These are phyloP conservation scores for Sitta europaea DNA, from an alignment of 2,113 vertebrate species.

Conservation along the genomic window DNA sequence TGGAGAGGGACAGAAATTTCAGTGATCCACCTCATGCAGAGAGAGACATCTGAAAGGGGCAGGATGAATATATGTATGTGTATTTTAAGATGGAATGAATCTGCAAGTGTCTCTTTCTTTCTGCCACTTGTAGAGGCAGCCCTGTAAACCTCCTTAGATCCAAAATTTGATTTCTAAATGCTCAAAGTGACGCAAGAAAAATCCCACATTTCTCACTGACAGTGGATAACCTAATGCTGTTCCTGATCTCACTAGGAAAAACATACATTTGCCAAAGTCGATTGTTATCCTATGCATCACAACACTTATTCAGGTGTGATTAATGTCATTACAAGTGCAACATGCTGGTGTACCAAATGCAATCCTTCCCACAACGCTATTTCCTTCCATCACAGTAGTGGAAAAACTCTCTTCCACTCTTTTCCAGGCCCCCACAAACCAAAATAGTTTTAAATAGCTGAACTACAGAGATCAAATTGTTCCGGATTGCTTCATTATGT, in stretches of 20 bases:
- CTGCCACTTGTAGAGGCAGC: background rate
- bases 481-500: background rate
- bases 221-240: background rate
- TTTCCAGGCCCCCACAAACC: background rate
- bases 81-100: constrained; percentile 27
- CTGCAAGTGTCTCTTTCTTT: background rate
- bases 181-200: background rate
- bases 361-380: background rate
- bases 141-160: background rate
- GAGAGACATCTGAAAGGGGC: background rate
- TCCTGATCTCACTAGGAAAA: background rate
- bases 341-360: background rate
- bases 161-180: background rate
- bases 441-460: background rate
- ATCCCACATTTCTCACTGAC: background rate
- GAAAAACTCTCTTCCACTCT: background rate
- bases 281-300: background rate
- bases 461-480: background rate
- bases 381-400: background rate
- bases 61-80: background rate
- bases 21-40: background rate
- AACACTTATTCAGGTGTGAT: background rate
- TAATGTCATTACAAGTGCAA: background rate
- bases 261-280: background rate
- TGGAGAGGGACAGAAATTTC: background rate